Evolutionary conservation across 2,888 invertebrate species (phyloP).

Genomic region (Stenolophus ochropezus): DNA sequence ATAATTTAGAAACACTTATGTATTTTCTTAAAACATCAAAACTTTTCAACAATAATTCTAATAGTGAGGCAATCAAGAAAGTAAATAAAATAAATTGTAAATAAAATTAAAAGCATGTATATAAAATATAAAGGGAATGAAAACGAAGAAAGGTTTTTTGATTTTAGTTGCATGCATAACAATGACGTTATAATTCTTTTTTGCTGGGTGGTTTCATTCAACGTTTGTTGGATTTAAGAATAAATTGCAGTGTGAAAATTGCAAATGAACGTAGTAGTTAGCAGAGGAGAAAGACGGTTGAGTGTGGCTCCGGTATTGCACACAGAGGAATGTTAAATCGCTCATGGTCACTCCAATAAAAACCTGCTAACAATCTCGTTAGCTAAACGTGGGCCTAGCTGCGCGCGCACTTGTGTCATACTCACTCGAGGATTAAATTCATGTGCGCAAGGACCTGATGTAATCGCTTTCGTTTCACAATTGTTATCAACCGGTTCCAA

Average conservation of each 20-base stretch:
- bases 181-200: neutral
- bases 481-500: neutral
- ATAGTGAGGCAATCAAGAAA: no score
- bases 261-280: conserved; percentile 6
- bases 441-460: conserved; percentile 21
- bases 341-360: conserved; percentile 59
- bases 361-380: conserved; percentile 59
- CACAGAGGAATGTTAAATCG: conserved; percentile 56
- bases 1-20: no score
- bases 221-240: neutral
- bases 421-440: conserved; percentile 18
- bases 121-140: no score
- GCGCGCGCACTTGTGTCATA: conserved; percentile 18
- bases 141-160: no score
- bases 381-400: conserved; percentile 24
- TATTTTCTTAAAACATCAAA: no score
- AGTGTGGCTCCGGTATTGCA: conserved; percentile 53
- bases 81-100: no score
- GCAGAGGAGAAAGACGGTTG: conserved; percentile 13
- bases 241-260: neutral
- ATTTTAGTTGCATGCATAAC: neutral
- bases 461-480: neutral
- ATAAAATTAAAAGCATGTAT: no score
- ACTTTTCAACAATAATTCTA: no score
- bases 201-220: neutral